These are phyloP conservation scores for Akabosia matsudoensis DNA, from an alignment of 1,140 invertebrate genomes.

Conservation along the genomic window DNA sequence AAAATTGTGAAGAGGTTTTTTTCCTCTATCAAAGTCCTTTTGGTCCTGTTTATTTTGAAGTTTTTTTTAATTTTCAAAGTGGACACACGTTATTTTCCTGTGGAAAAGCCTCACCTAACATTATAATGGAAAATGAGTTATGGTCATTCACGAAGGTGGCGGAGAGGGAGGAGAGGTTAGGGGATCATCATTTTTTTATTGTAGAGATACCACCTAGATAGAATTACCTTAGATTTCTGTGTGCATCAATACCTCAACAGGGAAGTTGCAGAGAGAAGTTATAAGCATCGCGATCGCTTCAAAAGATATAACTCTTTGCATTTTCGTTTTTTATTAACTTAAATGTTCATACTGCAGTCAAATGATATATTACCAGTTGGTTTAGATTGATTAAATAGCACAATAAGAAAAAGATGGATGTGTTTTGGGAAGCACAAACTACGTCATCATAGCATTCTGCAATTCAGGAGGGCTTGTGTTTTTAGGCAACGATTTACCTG, in stretches of 20 bases:
- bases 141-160: slow-evolving; percentile 17
- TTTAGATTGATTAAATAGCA: slow-evolving; percentile 21
- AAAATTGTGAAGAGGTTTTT: too few species aligned
- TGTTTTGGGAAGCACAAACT: not conserved
- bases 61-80: too few species aligned
- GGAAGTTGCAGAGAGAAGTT: too few species aligned
- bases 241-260: too few species aligned
- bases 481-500: too few species aligned
- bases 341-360: slow-evolving; percentile 17
- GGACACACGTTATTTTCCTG: too few species aligned
- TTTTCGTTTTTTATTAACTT: slow-evolving; percentile 15
- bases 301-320: slow-evolving; percentile 8
- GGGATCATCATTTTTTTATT: slow-evolving; percentile 1
- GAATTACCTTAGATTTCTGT: too few species aligned
- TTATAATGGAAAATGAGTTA: slow-evolving; percentile 12
- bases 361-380: slow-evolving; percentile 19
- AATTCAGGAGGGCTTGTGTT: too few species aligned
- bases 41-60: too few species aligned
- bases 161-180: slow-evolving; percentile 4
- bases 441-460: too few species aligned
- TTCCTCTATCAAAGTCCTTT: too few species aligned
- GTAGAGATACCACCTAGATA: not conserved
- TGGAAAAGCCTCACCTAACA: slow-evolving; percentile 14
- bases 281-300: not conserved
- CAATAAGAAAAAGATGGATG: not conserved